Conservation (phyloP, 37 sponge, comb jelly and placozoan species). For the Aplysina aerophoba region DNA sequence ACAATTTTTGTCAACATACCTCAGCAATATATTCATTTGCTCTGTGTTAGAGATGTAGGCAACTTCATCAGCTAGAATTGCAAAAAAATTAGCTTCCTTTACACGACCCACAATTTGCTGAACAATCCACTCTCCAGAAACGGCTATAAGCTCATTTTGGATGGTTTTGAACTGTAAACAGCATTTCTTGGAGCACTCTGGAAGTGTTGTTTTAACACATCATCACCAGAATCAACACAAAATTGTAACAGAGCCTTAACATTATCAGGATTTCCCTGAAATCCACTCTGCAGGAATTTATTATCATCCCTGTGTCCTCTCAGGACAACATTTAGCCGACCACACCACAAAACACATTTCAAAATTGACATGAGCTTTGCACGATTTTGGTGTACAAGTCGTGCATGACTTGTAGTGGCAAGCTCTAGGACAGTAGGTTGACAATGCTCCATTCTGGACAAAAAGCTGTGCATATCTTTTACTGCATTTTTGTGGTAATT, state of each 20-base stretch:
- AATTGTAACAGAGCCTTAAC: neutral
- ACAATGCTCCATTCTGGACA: slow-evolving; percentile 1
- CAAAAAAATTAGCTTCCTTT: neutral
- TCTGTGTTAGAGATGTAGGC: slow-evolving; percentile 21
- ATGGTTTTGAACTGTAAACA: neutral
- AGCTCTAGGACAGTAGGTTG: neutral
- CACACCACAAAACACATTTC: neutral
- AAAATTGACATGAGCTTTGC: neutral
- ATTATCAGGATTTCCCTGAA: slow-evolving; percentile 11
- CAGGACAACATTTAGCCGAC: neutral
- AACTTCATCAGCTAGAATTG: slow-evolving; percentile 14
- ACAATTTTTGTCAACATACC: neutral
- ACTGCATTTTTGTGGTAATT: neutral
- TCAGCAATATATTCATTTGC: neutral
- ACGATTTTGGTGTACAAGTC: neutral
- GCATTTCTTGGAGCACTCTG: slow-evolving; percentile 13
- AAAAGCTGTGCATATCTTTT: neutral
- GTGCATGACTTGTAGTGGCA: neutral
- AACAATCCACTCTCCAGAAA: neutral
- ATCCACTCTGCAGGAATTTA: neutral
- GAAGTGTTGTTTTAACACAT: slow-evolving; percentile 16
- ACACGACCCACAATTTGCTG: neutral
- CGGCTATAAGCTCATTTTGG: slow-evolving; percentile 18
- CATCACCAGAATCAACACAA: slow-evolving; percentile 19
- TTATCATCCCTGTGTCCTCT: neutral